These are phyloP conservation scores for Motacilla tschutschensis DNA, from an alignment of 2,113 vertebrate genomes.

Conservation along the genomic window DNA sequence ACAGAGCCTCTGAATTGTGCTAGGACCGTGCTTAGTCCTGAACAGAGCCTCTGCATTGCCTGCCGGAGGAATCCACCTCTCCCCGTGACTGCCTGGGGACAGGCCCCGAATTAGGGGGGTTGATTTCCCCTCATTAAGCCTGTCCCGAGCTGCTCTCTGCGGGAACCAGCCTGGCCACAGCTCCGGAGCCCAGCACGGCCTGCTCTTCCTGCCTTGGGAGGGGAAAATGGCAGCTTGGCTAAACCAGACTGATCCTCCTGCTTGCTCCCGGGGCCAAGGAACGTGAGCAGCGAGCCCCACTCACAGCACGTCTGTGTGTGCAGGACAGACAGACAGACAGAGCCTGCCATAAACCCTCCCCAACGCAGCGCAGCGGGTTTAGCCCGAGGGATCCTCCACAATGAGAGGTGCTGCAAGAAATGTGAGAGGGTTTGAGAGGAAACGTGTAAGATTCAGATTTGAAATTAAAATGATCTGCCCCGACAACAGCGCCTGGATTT, in stretches of 20 bases:
- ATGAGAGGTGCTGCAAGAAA: neutral
- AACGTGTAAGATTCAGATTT: neutral
- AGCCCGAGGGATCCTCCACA: neutral
- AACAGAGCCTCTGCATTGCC: neutral
- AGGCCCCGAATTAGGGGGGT: neutral
- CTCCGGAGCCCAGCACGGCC: neutral
- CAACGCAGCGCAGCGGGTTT: neutral
- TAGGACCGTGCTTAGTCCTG: neutral
- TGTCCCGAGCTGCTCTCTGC: conserved; percentile 6
- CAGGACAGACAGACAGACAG: neutral
- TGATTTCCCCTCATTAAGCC: conserved; percentile 5
- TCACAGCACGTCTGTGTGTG: neutral
- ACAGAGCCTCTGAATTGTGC: too few relatives aligned
- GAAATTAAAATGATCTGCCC: conserved; percentile 7
- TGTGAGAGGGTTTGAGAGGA: neutral
- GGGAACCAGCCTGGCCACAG: neutral
- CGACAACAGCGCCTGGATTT: neutral
- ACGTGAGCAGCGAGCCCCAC: neutral
- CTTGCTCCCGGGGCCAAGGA: neutral
- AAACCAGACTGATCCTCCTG: fast-evolving
- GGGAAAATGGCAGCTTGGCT: fast-evolving
- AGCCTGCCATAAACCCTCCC: neutral
- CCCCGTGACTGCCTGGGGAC: neutral
- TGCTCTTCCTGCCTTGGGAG: fast-evolving
- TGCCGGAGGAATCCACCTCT: neutral